A percentile compares a stretch with the other conserved stretches of the same genome.
phyloP scores from a whole-genome alignment of 2,888 invertebrate species.

The Drosophila kanekoi region DNA sequence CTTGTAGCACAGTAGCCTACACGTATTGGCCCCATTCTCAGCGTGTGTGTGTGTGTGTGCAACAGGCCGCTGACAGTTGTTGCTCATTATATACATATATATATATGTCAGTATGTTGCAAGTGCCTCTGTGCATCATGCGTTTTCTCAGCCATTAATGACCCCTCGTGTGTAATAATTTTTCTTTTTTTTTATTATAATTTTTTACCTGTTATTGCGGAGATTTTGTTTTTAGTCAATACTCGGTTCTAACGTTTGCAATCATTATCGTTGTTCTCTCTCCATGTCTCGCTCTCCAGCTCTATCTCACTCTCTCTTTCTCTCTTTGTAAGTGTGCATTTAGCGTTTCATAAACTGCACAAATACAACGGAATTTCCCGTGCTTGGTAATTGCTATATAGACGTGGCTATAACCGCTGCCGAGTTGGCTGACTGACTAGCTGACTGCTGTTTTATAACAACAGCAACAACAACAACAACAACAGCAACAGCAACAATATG shows the following conservation, averaged over 20 bases:
- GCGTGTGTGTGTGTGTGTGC: background rate
- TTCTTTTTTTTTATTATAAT: background rate
- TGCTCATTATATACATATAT: slow-evolving; percentile 11
- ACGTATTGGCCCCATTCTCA: background rate
- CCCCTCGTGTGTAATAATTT: no score
- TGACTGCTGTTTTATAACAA: slow-evolving; percentile 38
- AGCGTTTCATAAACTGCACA: slow-evolving; percentile 52
- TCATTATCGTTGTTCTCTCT: slow-evolving; percentile 31
- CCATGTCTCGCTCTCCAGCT: background rate
- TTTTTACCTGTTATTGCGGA: background rate
- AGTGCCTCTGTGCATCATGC: slow-evolving; percentile 12
- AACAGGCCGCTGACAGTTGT: slow-evolving; percentile 24
- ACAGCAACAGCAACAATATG: slow-evolving; percentile 21
- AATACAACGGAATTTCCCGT: slow-evolving; percentile 70
- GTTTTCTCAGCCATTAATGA: background rate
- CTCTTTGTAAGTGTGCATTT: slow-evolving; percentile 10
- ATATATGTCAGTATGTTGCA: background rate
- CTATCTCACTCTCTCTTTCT: background rate
- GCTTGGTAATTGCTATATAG: slow-evolving; percentile 66
- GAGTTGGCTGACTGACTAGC: slow-evolving; percentile 37
- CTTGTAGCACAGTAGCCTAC: background rate
- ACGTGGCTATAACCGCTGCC: slow-evolving; percentile 44
- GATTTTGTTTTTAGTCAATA: background rate
- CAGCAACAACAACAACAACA: slow-evolving; percentile 29
- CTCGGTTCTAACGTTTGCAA: slow-evolving; percentile 24